Conservation (phyloP, 2,888 invertebrate species). For the Yponomeuta evonymella region DNA sequence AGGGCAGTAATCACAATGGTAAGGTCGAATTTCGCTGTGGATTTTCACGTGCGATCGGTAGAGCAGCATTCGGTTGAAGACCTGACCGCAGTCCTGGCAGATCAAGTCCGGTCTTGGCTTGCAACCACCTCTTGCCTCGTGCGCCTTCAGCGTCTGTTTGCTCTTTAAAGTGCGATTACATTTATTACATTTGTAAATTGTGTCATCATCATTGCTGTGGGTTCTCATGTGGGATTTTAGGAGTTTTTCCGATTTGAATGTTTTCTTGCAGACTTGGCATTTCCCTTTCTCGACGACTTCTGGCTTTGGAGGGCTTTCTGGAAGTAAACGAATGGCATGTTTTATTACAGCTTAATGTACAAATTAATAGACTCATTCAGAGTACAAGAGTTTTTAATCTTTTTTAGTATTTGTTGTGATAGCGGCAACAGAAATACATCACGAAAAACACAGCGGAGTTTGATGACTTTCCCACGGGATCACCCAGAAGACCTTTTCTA, state of each 20-base stretch:
- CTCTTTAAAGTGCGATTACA: background rate
- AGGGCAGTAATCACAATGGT: constrained; percentile 29
- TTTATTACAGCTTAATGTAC: too few relatives aligned
- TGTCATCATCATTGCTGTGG: background rate
- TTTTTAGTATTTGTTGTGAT: too few relatives aligned
- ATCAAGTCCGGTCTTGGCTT: constrained; percentile 15
- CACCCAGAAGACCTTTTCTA: too few relatives aligned
- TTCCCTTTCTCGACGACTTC: background rate
- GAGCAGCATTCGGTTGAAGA: constrained; percentile 30
- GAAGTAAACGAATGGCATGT: too few relatives aligned
- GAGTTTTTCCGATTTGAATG: background rate
- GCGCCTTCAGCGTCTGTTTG: background rate
- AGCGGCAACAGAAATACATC: too few relatives aligned
- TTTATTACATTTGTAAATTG: background rate
- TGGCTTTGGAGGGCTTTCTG: background rate
- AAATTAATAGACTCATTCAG: too few relatives aligned
- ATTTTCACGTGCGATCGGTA: constrained; percentile 31
- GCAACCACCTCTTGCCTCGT: background rate
- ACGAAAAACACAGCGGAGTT: too few relatives aligned
- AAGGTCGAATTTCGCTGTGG: constrained; percentile 32
- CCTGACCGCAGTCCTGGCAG: constrained; percentile 32
- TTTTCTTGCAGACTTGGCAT: background rate
- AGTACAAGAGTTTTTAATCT: too few relatives aligned
- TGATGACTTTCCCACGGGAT: too few relatives aligned
- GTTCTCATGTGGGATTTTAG: background rate